phyloP scores from a whole-genome alignment of 2,797 vertebrate species.

The Arvicola amphibius region DNA sequence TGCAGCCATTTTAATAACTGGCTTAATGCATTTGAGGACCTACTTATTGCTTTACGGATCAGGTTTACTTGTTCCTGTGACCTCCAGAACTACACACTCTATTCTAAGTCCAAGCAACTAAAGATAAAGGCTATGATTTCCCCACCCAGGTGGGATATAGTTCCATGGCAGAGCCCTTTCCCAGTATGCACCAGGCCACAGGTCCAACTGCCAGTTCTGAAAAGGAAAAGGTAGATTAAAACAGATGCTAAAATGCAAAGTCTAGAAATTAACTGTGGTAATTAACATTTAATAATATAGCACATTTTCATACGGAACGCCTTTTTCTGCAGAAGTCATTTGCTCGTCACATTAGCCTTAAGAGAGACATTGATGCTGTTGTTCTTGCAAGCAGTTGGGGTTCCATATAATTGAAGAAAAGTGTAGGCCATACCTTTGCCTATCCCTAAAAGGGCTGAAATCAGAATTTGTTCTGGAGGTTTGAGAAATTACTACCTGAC shows the following conservation, averaged over 20 bases:
- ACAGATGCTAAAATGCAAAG: neutral
- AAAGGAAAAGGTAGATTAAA: neutral
- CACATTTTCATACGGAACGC: neutral
- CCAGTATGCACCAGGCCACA: neutral
- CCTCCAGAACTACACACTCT: neutral
- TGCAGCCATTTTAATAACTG: neutral
- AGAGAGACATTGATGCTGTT: slow-evolving; percentile 15
- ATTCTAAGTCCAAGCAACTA: neutral
- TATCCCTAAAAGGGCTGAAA: slow-evolving; percentile 24
- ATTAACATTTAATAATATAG: slow-evolving; percentile 36
- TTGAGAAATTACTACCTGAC: slow-evolving; percentile 46
- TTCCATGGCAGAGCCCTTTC: neutral
- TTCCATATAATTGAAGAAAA: slow-evolving; percentile 43
- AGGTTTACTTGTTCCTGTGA: neutral
- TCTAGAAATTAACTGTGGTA: neutral
- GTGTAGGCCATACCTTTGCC: neutral
- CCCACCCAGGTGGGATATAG: neutral
- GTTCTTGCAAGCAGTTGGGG: neutral
- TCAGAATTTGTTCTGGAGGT: slow-evolving; percentile 52
- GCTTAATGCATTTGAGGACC: neutral
- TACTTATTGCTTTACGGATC: neutral
- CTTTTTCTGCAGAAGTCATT: neutral
- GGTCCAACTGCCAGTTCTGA: neutral
- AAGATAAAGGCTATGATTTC: neutral
- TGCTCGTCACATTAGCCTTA: neutral